Percentiles rank a stretch among this genome's conserved stretches.
These are phyloP conservation scores for Silvanus unidentatus DNA, from an alignment of 2,888 invertebrate species.

Conservation along the genomic window DNA sequence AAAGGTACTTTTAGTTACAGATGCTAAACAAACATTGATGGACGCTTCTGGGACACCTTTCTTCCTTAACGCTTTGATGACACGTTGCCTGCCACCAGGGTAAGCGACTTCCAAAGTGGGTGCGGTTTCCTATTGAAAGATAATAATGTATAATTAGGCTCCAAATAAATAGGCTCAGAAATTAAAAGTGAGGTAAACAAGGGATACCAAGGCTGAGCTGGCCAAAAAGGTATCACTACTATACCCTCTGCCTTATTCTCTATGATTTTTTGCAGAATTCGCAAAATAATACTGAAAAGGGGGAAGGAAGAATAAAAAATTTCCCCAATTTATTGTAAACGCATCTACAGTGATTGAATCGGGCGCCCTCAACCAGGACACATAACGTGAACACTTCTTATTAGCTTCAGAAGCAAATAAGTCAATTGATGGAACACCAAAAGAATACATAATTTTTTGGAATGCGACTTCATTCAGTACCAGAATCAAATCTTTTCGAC, in stretches of 20 bases:
- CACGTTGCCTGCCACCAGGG: no score
- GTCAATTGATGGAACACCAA: constrained; percentile 18
- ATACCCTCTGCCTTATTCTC: constrained; percentile 25
- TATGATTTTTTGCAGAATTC: constrained; percentile 2
- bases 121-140: no score
- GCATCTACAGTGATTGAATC: constrained; percentile 16
- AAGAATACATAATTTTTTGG: constrained; percentile 9
- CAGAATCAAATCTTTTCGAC: constrained; percentile 3
- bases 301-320: constrained; percentile 20
- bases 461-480: constrained; percentile 10
- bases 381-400: constrained; percentile 21
- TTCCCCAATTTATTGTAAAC: constrained; percentile 19
- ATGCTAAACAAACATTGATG: no score
- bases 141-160: no score
- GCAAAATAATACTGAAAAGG: constrained; percentile 8
- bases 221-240: constrained; percentile 28
- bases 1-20: no score
- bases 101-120: no score
- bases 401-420: constrained; percentile 27
- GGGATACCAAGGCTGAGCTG: constrained; percentile 29
- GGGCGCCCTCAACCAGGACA: constrained; percentile 18
- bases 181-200: no score
- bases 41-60: no score
- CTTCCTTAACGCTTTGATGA: no score
- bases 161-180: no score